Evolutionary conservation across 2,113 vertebrate species (phyloP), one percentile per base, ranked within the genome.

Genomic region (Pteropus alecto): DNA sequence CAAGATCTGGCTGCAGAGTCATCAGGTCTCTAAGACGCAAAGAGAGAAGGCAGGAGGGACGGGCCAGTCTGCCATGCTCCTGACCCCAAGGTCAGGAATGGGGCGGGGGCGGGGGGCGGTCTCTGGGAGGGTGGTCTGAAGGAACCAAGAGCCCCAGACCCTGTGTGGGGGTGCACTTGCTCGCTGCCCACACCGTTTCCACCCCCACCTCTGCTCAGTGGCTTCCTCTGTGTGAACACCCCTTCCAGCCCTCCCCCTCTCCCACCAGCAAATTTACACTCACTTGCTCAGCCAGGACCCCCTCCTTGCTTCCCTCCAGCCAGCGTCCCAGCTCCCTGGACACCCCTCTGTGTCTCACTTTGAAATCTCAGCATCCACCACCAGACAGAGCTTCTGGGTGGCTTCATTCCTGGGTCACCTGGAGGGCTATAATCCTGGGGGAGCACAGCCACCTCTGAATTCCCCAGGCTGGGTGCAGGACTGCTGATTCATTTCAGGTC

Each of bases 141-240:
- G 46, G 24, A 11, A 30, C 30, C 6, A 6, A 63, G 26, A 54
- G 43, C 1, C 0, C 6, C 73, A 38, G 38, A 4, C 9, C 38
- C n/a, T 0, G 0, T 6, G 61, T 9, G 24, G 43, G 11, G 51
- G 3, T 10, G 6, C 3, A n/a, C 83, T 58, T 33, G 35, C 51
- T 51, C 8, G 6, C 2, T 0, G 5, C 35, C 65, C 58, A 58
- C n/a, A 26, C 18, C 2, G 1, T 12, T 65, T 16, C 77, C 41
- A 15, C 28, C 38, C 4, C 83, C 35, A 6, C 0, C 18, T 84
- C 61, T 28, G 16, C 28, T 18, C 41, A 60, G 77, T 1, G 10
- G 18, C 60, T 91, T 68, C 96, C 46, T 24, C 30, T 4, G 5
- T 19, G 15, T 7, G 1, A 19, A 41, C 24, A 9, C 16, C 33